Conservation (phyloP, 2,113 vertebrate species). For the Acanthisitta chloris region DNA sequence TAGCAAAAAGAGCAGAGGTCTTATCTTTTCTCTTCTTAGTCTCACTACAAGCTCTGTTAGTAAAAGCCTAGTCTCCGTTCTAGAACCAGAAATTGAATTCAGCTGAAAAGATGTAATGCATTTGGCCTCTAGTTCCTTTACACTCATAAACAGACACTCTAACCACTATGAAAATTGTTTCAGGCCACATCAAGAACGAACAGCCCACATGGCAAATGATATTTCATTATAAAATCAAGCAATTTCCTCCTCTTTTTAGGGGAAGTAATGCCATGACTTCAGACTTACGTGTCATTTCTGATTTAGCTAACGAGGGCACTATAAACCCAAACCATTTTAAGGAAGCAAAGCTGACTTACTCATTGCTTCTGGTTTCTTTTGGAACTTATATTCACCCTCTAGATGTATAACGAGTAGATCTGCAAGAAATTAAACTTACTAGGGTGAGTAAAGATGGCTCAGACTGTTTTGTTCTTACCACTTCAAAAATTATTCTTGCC, state of each 20-base stretch:
- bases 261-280: background rate
- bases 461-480: background rate
- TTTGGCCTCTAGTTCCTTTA: background rate
- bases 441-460: background rate
- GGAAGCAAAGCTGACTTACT: constrained; percentile 3
- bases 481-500: constrained; percentile 48
- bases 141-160: background rate
- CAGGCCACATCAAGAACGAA: background rate
- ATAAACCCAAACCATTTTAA: background rate
- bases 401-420: background rate
- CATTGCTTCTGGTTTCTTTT: background rate
- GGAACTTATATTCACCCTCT: background rate
- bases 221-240: background rate
- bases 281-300: background rate
- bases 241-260: background rate
- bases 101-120: background rate
- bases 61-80: background rate
- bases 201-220: background rate
- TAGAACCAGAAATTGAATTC: constrained; percentile 4
- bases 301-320: background rate
- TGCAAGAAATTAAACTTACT: constrained; percentile 29
- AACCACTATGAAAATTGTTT: background rate
- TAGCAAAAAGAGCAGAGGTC: background rate
- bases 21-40: background rate
- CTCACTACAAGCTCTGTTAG: background rate